phyloP scores from a whole-genome alignment of 2,797 vertebrate genomes.

The Hipposideros larvatus region DNA sequence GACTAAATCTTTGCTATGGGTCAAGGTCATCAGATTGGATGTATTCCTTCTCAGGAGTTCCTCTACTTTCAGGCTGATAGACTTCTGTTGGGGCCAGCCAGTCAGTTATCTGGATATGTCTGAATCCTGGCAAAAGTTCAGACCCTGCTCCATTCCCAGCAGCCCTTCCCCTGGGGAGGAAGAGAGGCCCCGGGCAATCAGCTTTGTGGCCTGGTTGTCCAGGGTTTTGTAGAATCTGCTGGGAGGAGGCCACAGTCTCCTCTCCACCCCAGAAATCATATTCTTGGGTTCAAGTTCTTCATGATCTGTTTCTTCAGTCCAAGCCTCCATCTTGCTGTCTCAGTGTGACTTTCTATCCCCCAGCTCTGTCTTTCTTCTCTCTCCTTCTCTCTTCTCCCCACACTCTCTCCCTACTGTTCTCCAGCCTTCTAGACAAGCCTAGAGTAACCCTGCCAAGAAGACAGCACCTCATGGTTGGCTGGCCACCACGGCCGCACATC shows the following conservation, averaged over 20 bases:
- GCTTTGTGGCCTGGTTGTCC: neutral
- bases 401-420: neutral
- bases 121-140: neutral
- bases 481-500: neutral
- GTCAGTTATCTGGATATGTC: neutral
- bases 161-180: neutral
- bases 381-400: neutral
- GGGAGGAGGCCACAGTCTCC: neutral
- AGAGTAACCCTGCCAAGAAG: conserved; percentile 16
- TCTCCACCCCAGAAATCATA: neutral
- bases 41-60: neutral
- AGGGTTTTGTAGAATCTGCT: neutral
- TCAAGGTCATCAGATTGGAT: neutral
- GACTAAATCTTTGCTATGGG: neutral
- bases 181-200: neutral
- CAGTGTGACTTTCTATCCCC: neutral
- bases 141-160: neutral
- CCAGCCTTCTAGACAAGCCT: neutral
- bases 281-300: neutral
- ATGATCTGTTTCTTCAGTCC: neutral
- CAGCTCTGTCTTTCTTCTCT: neutral
- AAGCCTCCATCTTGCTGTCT: neutral
- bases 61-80: neutral
- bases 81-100: neutral
- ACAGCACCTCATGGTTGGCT: neutral